Evolutionary conservation across 2,113 vertebrate genomes (phyloP).

Genomic region (Laticauda colubrina): DNA sequence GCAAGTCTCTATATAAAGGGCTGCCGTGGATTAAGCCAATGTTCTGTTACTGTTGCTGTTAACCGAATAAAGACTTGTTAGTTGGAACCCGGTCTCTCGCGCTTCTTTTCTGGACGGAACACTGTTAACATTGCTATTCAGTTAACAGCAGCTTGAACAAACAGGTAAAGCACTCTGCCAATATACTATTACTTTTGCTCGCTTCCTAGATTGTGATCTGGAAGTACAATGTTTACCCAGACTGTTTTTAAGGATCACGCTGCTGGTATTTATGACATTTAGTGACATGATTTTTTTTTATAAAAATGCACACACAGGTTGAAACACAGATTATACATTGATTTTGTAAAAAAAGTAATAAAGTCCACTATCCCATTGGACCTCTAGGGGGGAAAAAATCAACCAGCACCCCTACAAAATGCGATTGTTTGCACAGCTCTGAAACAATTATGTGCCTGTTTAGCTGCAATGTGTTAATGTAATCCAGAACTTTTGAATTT

Average conservation of each 20-base stretch:
- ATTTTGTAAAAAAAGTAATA: background rate
- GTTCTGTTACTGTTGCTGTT: no score
- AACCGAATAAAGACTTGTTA: no score
- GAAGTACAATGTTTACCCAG: no score
- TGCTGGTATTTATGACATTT: background rate
- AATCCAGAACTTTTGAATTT: background rate
- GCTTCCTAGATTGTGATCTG: background rate
- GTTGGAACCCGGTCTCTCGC: no score
- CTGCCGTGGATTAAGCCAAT: no score
- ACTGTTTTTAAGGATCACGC: background rate
- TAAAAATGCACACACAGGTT: background rate
- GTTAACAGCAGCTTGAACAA: background rate
- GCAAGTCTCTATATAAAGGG: no score
- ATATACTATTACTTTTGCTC: background rate
- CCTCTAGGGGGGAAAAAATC: background rate
- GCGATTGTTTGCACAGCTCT: background rate
- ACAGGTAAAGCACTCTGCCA: background rate
- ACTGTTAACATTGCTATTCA: background rate
- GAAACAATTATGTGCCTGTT: background rate
- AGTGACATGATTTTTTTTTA: background rate
- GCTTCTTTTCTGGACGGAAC: no score
- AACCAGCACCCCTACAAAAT: background rate
- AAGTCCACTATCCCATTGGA: background rate
- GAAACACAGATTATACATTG: background rate
- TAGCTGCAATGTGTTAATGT: background rate